Conservation (phyloP, 2,797 vertebrate species). For the Diglossa cyanea region DNA sequence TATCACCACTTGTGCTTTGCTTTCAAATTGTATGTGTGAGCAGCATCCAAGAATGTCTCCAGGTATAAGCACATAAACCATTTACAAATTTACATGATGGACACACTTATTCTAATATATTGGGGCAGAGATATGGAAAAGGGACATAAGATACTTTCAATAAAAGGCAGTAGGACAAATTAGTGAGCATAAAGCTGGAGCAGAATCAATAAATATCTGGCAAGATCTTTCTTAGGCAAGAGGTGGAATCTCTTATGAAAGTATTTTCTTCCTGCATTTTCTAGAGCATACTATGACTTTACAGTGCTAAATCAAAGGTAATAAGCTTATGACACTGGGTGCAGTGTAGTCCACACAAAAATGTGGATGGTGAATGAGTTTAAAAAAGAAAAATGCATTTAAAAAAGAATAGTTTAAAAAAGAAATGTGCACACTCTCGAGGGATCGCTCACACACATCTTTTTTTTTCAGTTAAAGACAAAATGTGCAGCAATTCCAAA, state of each 20-base stretch:
- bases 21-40: background rate
- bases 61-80: background rate
- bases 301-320: background rate
- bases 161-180: background rate
- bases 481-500: background rate
- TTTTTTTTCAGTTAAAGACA: conserved; percentile 19
- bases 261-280: background rate
- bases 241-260: background rate
- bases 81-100: background rate
- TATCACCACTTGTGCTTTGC: background rate
- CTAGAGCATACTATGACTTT: background rate
- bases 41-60: background rate
- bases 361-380: background rate
- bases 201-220: background rate
- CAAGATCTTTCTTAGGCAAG: background rate
- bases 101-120: background rate
- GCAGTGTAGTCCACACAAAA: background rate
- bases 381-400: background rate
- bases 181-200: background rate
- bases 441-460: background rate
- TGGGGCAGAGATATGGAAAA: background rate
- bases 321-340: background rate
- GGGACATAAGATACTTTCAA: background rate
- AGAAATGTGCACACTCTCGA: background rate
- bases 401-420: background rate